Base-by-base conservation (phyloP, 2,797 vertebrate species). In the Paratrypauchen microcephalus region DNA sequence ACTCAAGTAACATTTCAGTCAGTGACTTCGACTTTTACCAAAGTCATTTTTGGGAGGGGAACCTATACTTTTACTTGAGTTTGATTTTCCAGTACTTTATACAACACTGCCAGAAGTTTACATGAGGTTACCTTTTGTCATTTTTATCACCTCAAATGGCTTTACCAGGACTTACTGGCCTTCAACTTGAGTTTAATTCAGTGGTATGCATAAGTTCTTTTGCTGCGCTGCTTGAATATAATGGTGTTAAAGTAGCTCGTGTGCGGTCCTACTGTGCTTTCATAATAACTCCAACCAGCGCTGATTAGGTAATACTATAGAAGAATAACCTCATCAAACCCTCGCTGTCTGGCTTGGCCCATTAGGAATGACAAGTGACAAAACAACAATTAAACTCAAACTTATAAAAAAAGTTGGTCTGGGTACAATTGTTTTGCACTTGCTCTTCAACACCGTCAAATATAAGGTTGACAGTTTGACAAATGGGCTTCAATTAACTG, bases 361-460 rank as follows among this genome's bases (percentile, higher is more conserved):
- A 3, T 65, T 48, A 68, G 45, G 65, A 52, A 6, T 66, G 58
- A 60, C 5, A 6, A 75, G 69, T 58, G 66, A 65, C 74, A 68
- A 75, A 68, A 61, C 77, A 74, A 47, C 74, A 74, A 82, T 83
- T 65, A 5, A 71, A 65, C 58, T 59, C 71, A 61, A 73, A 73
- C 72, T 66, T n/a, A 4, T 24, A 62, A 62, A 74, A 47, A 47
- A 47, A 64, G 36, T 62, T 41, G 21, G 45, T 48, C 62, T 24
- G 5, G 28, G 72, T 8, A 69, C 66, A 24, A 41, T 66, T 47
- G 54, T 75, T 71, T 68, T 60, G 71, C 24, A 1, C 60, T 65
- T 77, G 59, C 69, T 60, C 48, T 75, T 59, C 32, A 30, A 39
- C 12, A 65, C 59, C 59, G 26, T 60, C 55, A 47, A 19, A 39